Conservation (phyloP, 2,888 invertebrate genomes). For the Pachydiplax longipennis region DNA sequence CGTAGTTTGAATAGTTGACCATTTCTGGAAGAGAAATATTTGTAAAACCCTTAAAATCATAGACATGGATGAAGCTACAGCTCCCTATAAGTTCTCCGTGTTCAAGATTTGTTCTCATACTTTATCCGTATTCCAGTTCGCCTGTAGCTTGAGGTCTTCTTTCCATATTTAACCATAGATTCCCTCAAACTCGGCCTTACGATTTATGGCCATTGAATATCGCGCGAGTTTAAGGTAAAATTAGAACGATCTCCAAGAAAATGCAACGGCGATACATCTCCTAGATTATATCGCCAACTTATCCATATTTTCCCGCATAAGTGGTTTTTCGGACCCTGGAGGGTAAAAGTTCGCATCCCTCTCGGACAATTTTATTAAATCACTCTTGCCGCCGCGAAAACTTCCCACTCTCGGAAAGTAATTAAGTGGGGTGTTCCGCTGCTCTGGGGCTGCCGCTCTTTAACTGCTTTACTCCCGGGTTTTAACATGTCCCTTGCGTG, state of each 20-base stretch:
- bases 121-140: not conserved
- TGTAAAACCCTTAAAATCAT: too few relatives aligned
- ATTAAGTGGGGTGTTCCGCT: not conserved
- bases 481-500: not conserved
- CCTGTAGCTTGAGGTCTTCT: not conserved
- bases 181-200: not conserved
- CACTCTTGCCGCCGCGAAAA: not conserved
- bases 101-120: not conserved
- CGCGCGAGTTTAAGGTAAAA: not conserved
- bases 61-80: too few relatives aligned
- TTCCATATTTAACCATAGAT: not conserved
- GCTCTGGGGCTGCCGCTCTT: not conserved
- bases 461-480: not conserved
- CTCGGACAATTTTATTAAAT: constrained; percentile 37
- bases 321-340: not conserved
- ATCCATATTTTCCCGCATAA: not conserved
- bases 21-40: too few relatives aligned
- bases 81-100: too few relatives aligned
- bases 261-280: not conserved
- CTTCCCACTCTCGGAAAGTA: not conserved
- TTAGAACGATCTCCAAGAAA: constrained; percentile 10
- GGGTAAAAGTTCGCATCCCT: constrained; percentile 11
- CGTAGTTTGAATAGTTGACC: too few relatives aligned
- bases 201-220: constrained; percentile 6
- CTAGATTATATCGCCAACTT: not conserved